These are phyloP conservation scores for Amazona vittata DNA, from an alignment of 2,113 vertebrate species.

Conservation along the genomic window DNA sequence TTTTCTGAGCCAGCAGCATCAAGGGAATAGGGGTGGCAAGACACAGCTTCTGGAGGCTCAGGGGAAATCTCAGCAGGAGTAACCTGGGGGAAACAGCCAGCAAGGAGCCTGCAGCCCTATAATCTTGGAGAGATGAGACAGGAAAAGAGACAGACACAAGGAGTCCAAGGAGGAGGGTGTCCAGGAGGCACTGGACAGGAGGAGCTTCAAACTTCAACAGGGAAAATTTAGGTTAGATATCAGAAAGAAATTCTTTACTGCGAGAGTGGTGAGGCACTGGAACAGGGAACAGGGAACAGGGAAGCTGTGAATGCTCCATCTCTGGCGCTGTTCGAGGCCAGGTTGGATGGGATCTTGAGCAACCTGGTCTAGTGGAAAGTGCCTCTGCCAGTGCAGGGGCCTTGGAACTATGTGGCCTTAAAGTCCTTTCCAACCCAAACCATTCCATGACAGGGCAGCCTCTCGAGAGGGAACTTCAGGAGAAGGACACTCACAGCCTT, in stretches of 20 bases:
- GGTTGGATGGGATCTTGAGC: neutral
- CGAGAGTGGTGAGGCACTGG: neutral
- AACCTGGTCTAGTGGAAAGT: neutral
- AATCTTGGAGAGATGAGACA: neutral
- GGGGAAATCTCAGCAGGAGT: neutral
- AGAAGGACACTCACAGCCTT: neutral
- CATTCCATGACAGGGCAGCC: neutral
- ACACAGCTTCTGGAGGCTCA: neutral
- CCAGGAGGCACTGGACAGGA: neutral
- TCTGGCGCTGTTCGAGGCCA: neutral
- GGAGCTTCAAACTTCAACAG: neutral
- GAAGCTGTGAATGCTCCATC: neutral
- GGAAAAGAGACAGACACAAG: neutral
- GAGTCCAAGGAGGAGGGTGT: fast-evolving
- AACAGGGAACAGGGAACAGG: neutral
- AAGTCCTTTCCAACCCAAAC: neutral
- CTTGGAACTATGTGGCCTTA: neutral
- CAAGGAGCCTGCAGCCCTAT: neutral
- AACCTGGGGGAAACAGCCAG: neutral
- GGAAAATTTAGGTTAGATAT: neutral
- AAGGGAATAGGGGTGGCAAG: neutral
- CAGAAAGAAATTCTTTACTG: neutral
- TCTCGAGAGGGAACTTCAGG: fast-evolving
- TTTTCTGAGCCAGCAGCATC: neutral
- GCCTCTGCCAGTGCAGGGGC: neutral